A percentile compares a stretch with the other conserved stretches of the same genome.
Conservation (phyloP, 2,888 invertebrate species). For the Plemyria rubiginata region DNA sequence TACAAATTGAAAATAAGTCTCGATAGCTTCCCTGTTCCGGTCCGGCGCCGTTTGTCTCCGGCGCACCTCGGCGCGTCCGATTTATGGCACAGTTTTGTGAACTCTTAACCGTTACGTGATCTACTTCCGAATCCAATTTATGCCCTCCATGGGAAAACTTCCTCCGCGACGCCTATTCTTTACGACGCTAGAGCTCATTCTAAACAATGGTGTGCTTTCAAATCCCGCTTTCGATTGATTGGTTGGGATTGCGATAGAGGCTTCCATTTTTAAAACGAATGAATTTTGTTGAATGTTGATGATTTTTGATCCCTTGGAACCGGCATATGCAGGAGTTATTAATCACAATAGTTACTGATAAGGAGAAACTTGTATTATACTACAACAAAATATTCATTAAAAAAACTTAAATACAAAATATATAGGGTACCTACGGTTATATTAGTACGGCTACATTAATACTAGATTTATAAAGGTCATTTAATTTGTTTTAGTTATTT, state of each 20-base stretch:
- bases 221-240: constrained; percentile 42
- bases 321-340: background rate
- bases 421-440: too few species aligned
- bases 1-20: constrained; percentile 47
- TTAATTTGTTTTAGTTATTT: too few species aligned
- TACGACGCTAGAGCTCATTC: constrained; percentile 64
- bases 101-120: constrained; percentile 85
- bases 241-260: constrained; percentile 8
- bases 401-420: too few species aligned
- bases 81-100: constrained; percentile 85
- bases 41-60: constrained; percentile 81
- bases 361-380: too few species aligned
- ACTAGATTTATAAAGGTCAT: too few species aligned
- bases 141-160: constrained; percentile 82
- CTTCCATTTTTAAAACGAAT: background rate
- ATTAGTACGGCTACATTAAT: too few species aligned
- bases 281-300: background rate
- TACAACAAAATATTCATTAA: too few species aligned
- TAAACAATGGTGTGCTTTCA: constrained; percentile 52
- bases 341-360: background rate
- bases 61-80: constrained; percentile 83
- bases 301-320: too few species aligned
- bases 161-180: constrained; percentile 74
- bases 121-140: constrained; percentile 85
- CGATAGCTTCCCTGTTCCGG: constrained; percentile 50